Evolutionary conservation across 1,140 invertebrate species (phyloP).

Genomic region (Arion vulgaris): DNA sequence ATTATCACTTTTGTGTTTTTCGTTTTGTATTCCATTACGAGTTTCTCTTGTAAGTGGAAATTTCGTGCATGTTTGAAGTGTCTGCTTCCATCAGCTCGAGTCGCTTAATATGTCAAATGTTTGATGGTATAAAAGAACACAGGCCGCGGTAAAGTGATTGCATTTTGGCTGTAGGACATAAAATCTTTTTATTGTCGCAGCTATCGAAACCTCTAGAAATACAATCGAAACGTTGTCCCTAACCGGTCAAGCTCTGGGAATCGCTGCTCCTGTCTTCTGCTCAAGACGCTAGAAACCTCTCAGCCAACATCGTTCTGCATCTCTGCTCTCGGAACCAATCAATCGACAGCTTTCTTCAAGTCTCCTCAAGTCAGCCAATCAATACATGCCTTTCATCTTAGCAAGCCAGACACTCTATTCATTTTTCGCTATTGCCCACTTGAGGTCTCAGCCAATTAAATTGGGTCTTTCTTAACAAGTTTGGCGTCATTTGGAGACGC

Average conservation of each 20-base stretch:
- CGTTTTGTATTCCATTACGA: background rate
- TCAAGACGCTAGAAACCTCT: constrained; percentile 4
- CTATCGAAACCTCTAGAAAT: background rate
- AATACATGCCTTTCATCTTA: constrained; percentile 22
- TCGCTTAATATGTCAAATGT: constrained; percentile 3
- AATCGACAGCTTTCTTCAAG: constrained; percentile 25
- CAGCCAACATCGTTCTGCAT: background rate
- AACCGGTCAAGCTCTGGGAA: constrained; percentile 11
- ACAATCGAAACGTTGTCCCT: background rate
- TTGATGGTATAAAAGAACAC: constrained; percentile 12
- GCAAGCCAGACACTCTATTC: constrained; percentile 2
- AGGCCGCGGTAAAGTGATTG: background rate
- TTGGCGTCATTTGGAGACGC: constrained; percentile 27
- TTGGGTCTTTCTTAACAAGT: constrained; percentile 21
- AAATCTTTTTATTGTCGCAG: background rate
- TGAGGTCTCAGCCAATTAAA: constrained; percentile 38
- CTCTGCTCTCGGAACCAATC: constrained; percentile 23
- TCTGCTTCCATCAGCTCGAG: background rate
- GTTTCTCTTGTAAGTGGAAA: background rate
- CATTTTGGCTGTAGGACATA: background rate
- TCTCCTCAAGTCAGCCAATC: constrained; percentile 23
- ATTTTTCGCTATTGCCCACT: constrained; percentile 26
- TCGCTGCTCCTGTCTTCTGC: constrained; percentile 16
- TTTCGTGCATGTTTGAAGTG: background rate
- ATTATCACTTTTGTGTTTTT: background rate